Percentiles rank a stretch among this genome's conserved stretches.
These are phyloP conservation scores for Thunnus albacares DNA, from an alignment of 2,797 vertebrate species.

Conservation along the genomic window DNA sequence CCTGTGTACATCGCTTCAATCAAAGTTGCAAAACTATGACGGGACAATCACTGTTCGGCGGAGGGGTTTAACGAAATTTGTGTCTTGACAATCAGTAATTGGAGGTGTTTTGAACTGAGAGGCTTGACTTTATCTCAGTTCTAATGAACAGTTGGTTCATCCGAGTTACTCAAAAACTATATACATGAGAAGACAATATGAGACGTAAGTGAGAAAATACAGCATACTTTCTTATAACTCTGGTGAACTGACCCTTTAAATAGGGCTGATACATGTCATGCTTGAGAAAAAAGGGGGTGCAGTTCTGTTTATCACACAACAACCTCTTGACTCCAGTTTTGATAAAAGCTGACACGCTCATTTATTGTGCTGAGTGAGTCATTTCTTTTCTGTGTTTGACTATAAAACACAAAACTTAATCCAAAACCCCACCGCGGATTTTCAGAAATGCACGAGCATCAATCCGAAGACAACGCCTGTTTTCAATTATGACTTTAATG, in stretches of 20 bases:
- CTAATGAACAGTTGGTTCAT: not conserved
- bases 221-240: not conserved
- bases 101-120: not conserved
- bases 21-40: too few relatives aligned
- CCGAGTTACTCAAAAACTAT: too few relatives aligned
- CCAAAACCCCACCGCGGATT: slow-evolving; percentile 1
- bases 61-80: too few relatives aligned
- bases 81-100: not conserved
- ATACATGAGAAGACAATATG: too few relatives aligned
- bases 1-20: too few relatives aligned
- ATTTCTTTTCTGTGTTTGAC: slow-evolving; percentile 20
- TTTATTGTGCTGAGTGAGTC: slow-evolving; percentile 20
- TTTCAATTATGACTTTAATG: slow-evolving; percentile 20
- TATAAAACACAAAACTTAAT: slow-evolving; percentile 15
- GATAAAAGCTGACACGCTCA: slow-evolving; percentile 18
- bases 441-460: slow-evolving; percentile 9
- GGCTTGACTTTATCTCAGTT: not conserved
- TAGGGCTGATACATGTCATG: not conserved
- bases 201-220: too few relatives aligned
- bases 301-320: slow-evolving; percentile 1
- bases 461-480: not conserved
- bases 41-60: too few relatives aligned
- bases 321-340: not conserved
- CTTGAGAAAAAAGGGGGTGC: not conserved
- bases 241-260: slow-evolving; percentile 2